Conservation (phyloP, 1,140 invertebrate genomes). For the Thaumetopoea pityocampa region DNA sequence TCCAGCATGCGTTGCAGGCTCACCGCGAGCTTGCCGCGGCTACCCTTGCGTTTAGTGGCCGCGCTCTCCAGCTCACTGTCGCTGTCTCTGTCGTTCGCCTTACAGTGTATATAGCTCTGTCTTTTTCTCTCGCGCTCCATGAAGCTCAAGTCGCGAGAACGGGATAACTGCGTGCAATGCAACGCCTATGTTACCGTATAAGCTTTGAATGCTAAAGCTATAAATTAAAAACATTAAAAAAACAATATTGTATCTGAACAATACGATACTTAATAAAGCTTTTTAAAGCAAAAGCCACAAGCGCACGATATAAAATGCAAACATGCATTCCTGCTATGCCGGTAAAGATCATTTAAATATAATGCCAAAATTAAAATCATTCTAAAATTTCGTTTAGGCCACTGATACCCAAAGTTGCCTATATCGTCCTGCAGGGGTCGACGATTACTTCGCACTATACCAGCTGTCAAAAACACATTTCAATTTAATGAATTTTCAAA, state of each 20-base stretch:
- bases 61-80: slow-evolving; percentile 78
- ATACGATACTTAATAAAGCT: slow-evolving; percentile 10
- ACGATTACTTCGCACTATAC: too few species aligned
- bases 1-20: slow-evolving; percentile 37
- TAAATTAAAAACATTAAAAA: slow-evolving; percentile 3
- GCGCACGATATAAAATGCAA: slow-evolving; percentile 6
- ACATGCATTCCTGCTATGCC: slow-evolving; percentile 7
- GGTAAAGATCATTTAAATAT: too few species aligned
- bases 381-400: too few species aligned
- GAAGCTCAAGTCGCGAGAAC: slow-evolving; percentile 62
- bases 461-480: too few species aligned
- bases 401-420: too few species aligned
- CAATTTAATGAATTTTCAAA: too few species aligned
- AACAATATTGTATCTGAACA: slow-evolving; percentile 4
- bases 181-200: slow-evolving; percentile 34
- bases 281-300: slow-evolving; percentile 11
- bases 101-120: slow-evolving; percentile 66
- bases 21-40: slow-evolving; percentile 74
- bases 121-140: slow-evolving; percentile 65
- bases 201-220: slow-evolving; percentile 11
- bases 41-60: slow-evolving; percentile 72
- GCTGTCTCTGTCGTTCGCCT: slow-evolving; percentile 72
- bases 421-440: too few species aligned
- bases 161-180: slow-evolving; percentile 63
- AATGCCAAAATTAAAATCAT: too few species aligned